Base-by-base conservation (phyloP, 2,113 vertebrate species). In the Aphyosemion australe region DNA sequence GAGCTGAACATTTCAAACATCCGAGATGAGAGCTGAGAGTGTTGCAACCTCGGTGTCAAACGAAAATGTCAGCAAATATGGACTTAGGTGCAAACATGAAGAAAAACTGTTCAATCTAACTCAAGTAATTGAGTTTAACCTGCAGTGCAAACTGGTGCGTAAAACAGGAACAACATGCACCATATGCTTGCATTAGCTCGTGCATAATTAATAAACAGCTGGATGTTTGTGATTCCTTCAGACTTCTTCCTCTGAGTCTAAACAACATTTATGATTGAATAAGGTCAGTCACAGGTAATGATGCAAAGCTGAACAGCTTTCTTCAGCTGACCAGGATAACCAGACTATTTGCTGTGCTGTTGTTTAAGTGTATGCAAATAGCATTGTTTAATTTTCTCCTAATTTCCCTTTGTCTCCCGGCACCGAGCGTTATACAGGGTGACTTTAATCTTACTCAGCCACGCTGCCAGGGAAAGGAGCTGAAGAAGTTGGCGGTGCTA, bases 291-390 rank as follows among this genome's bases (percentile, higher is more conserved):
- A 48, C 57, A 56, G 65, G 50, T 79, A 83, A 84, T 78, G 68
- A 80, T 58, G 66, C 72, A 12, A 51, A 5, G 3, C 18, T 34
- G 45, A 70, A 73, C 52, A 6, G 39, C 8, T 2, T 69, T 74
- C 53, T 65, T 74, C 63, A 64, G 72, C 47, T 71, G 79, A 83
- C 79, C 79, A 81, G 60, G 60, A 74, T 72, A 78, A 82, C 78
- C 32, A 53, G 69, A 75, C 52, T 39, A 65, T 69, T 79, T 69
- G 43, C 54, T 13, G 39, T 26, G 51, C 56, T 61, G 60, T 77
- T 79, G 82, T 83, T 75, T 76, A 84, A 88, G 86, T 87, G 65
- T 77, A 79, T 88, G 84, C 80, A 86, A 90, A 85, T 74, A 50
- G 69, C 73, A 72, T 85, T 87, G 84, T 84, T 90, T 90, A 69